A percentile compares a stretch with the other conserved stretches of the same genome.
Conservation (phyloP, 2,888 invertebrate species). For the Melitaea athalia region DNA sequence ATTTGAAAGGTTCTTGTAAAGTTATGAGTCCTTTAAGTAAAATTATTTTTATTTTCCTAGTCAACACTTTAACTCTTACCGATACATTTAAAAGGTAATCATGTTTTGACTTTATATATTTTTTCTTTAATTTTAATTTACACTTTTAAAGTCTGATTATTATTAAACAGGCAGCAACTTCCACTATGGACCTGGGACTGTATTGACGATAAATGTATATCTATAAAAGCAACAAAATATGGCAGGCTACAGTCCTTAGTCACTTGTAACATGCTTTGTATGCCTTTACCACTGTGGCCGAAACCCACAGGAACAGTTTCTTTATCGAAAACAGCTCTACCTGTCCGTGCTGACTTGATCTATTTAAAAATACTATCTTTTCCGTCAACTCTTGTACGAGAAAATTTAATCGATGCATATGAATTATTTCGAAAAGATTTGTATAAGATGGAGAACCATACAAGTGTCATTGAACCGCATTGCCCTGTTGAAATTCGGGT, state of each 20-base stretch:
- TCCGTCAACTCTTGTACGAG: slow-evolving; percentile 57
- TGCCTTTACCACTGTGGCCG: slow-evolving; percentile 87
- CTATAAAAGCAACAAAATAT: slow-evolving; percentile 58
- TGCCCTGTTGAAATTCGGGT: slow-evolving; percentile 70
- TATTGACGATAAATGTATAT: slow-evolving; percentile 85
- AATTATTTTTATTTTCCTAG: not conserved
- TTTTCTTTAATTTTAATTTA: not conserved
- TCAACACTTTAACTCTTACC: not conserved
- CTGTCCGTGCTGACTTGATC: slow-evolving; percentile 80
- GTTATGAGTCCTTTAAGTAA: not conserved
- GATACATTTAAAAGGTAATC: not conserved
- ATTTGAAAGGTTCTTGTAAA: not conserved
- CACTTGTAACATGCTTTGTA: slow-evolving; percentile 89
- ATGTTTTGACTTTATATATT: not conserved
- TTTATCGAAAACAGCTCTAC: slow-evolving; percentile 84
- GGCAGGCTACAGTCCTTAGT: slow-evolving; percentile 81
- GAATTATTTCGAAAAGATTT: slow-evolving; percentile 73
- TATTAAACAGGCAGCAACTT: slow-evolving; percentile 52
- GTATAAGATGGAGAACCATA: slow-evolving; percentile 61
- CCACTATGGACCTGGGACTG: slow-evolving; percentile 90
- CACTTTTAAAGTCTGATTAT: not conserved
- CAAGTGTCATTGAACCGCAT: slow-evolving; percentile 61
- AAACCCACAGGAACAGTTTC: slow-evolving; percentile 86
- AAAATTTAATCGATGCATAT: slow-evolving; percentile 71
- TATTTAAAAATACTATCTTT: slow-evolving; percentile 62